Percentiles rank a stretch among this genome's conserved stretches.
These are phyloP conservation scores for Hylaeus volcanicus DNA, from an alignment of 1,140 invertebrate genomes.

Conservation along the genomic window DNA sequence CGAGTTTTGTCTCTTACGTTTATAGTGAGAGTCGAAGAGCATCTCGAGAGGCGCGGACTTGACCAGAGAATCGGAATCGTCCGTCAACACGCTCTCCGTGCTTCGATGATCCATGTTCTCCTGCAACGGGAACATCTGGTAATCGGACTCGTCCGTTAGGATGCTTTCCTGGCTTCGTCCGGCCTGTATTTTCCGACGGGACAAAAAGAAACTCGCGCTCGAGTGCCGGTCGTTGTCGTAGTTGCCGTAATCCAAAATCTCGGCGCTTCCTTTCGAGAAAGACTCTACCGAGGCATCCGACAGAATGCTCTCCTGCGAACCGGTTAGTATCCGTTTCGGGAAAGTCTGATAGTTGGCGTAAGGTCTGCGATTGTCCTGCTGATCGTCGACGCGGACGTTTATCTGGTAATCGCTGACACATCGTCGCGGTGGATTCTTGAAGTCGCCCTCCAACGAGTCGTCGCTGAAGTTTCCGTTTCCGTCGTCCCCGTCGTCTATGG, in stretches of 20 bases:
- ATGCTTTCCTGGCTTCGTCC: conserved; percentile 90
- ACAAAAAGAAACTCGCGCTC: conserved; percentile 81
- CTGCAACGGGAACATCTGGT: conserved; percentile 76
- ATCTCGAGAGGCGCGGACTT: conserved; percentile 88
- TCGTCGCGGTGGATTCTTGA: conserved; percentile 82
- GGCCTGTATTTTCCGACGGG: conserved; percentile 79
- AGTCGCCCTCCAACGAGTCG: conserved; percentile 87
- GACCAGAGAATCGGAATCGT: conserved; percentile 82
- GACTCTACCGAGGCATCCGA: conserved; percentile 83
- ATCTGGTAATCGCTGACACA: conserved; percentile 90
- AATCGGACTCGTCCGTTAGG: conserved; percentile 88
- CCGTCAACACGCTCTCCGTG: conserved; percentile 80
- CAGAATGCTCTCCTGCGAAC: conserved; percentile 89
- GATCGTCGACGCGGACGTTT: conserved; percentile 77
- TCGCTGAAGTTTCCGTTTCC: conserved; percentile 87
- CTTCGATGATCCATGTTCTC: conserved; percentile 74
- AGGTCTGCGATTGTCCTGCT: conserved; percentile 56
- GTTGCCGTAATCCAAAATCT: conserved; percentile 81
- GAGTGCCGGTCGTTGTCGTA: conserved; percentile 82
- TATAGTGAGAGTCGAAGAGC: conserved; percentile 82
- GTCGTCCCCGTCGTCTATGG: conserved; percentile 66
- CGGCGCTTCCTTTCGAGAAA: conserved; percentile 75
- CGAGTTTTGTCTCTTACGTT: conserved; percentile 73
- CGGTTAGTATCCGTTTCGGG: conserved; percentile 65
- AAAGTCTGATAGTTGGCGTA: conserved; percentile 65